Percentiles rank a stretch among this genome's conserved stretches.
Conservation (phyloP, 2,888 invertebrate species). For the Poecilus cupreus region DNA sequence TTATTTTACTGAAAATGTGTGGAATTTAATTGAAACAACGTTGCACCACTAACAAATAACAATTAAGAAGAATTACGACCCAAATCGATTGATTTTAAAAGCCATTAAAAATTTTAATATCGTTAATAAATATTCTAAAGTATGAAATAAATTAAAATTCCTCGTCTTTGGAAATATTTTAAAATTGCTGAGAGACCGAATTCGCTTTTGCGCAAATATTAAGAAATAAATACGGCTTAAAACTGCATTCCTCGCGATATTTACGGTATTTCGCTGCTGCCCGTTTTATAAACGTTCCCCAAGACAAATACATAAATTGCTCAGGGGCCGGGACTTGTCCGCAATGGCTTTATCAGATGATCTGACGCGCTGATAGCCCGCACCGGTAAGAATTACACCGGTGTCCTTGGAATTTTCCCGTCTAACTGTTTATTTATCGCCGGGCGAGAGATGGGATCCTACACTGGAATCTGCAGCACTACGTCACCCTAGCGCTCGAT, state of each 20-base stretch:
- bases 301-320: constrained; percentile 59
- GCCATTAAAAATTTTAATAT: constrained; percentile 41
- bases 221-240: constrained; percentile 53
- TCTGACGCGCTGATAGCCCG: constrained; percentile 47
- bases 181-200: constrained; percentile 3
- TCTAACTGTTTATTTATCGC: constrained; percentile 56
- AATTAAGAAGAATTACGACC: constrained; percentile 33
- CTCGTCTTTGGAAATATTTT: constrained; percentile 15
- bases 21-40: neutral
- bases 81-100: constrained; percentile 38
- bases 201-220: constrained; percentile 37
- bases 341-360: constrained; percentile 57
- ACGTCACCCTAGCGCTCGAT: neutral
- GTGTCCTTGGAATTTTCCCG: constrained; percentile 46
- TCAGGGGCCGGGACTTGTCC: constrained; percentile 43
- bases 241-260: constrained; percentile 26
- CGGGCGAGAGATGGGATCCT: neutral
- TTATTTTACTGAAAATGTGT: no score
- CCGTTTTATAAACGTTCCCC: constrained; percentile 41
- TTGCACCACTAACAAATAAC: constrained; percentile 16
- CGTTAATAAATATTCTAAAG: constrained; percentile 28
- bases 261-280: constrained; percentile 46
- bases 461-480: constrained; percentile 1
- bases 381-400: constrained; percentile 48
- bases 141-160: constrained; percentile 48